Evolutionary conservation across 2,797 vertebrate species (phyloP).

Genomic region (Crotalus adamanteus): DNA sequence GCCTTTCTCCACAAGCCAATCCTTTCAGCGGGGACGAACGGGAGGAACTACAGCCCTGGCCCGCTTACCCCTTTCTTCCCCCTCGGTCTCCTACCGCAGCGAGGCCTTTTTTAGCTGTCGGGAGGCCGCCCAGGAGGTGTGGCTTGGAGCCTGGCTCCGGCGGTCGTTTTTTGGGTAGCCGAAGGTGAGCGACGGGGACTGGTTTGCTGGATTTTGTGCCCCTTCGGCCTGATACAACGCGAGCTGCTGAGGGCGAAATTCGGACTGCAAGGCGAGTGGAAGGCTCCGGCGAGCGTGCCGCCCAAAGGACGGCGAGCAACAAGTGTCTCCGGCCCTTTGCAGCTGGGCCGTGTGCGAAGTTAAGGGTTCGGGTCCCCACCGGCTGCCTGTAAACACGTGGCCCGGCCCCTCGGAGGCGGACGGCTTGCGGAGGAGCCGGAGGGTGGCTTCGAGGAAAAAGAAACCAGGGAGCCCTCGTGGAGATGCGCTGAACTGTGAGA

Average conservation of each 20-base stretch:
- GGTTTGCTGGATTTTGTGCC: neutral
- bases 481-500: too few relatives aligned
- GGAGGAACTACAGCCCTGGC: neutral
- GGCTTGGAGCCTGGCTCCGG: neutral
- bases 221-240: neutral
- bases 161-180: neutral
- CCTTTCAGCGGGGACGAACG: neutral
- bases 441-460: neutral
- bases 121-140: neutral
- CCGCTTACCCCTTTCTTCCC: fast-evolving
- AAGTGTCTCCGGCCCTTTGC: neutral
- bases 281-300: neutral
- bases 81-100: neutral
- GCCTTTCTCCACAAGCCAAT: neutral
- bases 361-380: neutral
- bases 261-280: neutral
- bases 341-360: neutral
- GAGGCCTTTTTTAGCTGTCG: neutral
- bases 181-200: neutral
- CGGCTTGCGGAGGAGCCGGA: neutral
- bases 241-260: neutral
- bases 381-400: neutral
- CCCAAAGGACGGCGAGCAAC: neutral
- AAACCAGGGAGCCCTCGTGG: neutral
- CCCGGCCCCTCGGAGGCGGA: neutral